Conservation (phyloP, 2,888 invertebrate species). For the Myathropa florea region DNA sequence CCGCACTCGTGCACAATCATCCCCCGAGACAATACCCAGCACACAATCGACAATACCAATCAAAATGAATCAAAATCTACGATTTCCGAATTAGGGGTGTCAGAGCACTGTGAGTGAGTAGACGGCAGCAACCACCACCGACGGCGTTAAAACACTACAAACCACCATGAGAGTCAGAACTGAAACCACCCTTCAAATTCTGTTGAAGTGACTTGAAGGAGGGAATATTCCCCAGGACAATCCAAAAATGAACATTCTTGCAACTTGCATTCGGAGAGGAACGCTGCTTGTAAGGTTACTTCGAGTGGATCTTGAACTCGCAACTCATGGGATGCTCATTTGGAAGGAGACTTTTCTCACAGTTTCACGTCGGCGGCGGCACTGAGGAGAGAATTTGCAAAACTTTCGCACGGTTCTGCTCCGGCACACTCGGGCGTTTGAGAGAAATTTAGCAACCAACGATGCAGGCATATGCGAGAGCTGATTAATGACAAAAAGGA, state of each 20-base stretch:
- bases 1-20: slow-evolving; percentile 51
- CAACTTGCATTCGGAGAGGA: slow-evolving; percentile 29
- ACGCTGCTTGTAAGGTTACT: neutral
- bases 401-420: slow-evolving; percentile 59
- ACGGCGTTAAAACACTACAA: neutral
- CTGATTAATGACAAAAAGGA: slow-evolving; percentile 35
- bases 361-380: slow-evolving; percentile 13
- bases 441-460: slow-evolving; percentile 17
- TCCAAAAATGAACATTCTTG: slow-evolving; percentile 65
- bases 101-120: neutral
- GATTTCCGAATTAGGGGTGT: slow-evolving; percentile 52
- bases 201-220: slow-evolving; percentile 41
- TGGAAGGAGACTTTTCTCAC: slow-evolving; percentile 53
- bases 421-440: slow-evolving; percentile 39
- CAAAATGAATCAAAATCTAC: slow-evolving; percentile 52
- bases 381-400: neutral
- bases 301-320: slow-evolving; percentile 29
- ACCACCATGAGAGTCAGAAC: slow-evolving; percentile 25
- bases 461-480: slow-evolving; percentile 20
- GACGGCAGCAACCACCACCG: neutral
- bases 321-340: slow-evolving; percentile 38
- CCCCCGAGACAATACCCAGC: slow-evolving; percentile 61
- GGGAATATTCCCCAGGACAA: neutral
- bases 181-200: slow-evolving; percentile 37
- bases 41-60: slow-evolving; percentile 69